A percentile compares a stretch with the other conserved stretches of the same genome.
Conservation (phyloP, 2,113 vertebrate species). For the Mesocricetus auratus region DNA sequence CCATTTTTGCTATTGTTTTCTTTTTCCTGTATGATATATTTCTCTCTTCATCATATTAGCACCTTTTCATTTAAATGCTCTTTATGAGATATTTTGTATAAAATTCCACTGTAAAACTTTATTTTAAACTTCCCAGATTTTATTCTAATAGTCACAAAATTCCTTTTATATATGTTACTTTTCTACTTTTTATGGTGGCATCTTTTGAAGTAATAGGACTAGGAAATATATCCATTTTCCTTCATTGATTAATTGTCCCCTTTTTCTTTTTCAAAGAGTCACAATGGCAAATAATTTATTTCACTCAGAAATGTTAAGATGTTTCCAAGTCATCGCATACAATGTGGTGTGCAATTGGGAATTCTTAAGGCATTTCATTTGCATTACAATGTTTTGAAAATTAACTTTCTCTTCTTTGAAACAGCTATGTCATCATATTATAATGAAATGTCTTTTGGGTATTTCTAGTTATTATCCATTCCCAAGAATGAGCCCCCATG, state of each 20-base stretch:
- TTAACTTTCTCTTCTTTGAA: background rate
- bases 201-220: background rate
- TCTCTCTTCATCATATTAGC: background rate
- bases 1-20: background rate
- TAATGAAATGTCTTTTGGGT: background rate
- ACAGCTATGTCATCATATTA: background rate
- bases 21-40: background rate
- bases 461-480: background rate
- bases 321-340: background rate
- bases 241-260: background rate
- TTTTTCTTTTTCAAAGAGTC: background rate
- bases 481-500: no score
- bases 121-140: background rate
- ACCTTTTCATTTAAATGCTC: background rate
- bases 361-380: constrained; percentile 37
- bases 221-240: background rate
- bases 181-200: background rate
- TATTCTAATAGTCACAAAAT: background rate
- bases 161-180: background rate
- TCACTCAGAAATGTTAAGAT: background rate
- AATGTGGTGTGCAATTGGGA: background rate
- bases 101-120: no score
- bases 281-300: background rate
- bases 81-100: background rate
- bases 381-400: constrained; percentile 36